A percentile compares a stretch with the other conserved stretches of the same genome.
Evolutionary conservation across 1,140 invertebrate species (phyloP).

Genomic region (Sitodiplosis mosellana): DNA sequence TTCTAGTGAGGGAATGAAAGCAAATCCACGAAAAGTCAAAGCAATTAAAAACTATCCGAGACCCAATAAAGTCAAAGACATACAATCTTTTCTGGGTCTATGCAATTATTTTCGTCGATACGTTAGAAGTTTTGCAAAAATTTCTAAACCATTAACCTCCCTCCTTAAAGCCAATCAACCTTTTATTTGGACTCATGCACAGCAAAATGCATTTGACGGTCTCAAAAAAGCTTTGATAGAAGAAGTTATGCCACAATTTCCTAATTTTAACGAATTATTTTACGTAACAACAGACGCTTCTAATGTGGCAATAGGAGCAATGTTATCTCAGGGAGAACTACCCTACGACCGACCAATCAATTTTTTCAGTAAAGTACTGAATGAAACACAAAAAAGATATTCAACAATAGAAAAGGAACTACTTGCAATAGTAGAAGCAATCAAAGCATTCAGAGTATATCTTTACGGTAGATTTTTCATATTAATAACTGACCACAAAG

Average conservation of each 20-base stretch:
- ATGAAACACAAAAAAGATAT: too few species aligned
- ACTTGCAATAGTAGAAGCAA: too few species aligned
- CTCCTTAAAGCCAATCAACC: slow-evolving; percentile 5
- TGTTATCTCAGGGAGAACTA: slow-evolving; percentile 5
- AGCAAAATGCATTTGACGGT: not conserved
- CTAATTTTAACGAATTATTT: not conserved
- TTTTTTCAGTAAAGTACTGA: too few species aligned
- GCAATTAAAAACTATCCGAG: slow-evolving; percentile 10
- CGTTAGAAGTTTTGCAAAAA: slow-evolving; percentile 11
- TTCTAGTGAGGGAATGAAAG: slow-evolving; percentile 8
- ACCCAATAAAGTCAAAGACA: slow-evolving; percentile 11
- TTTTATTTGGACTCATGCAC: not conserved
- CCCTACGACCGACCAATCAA: too few species aligned
- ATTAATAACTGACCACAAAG: too few species aligned
- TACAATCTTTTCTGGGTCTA: slow-evolving; percentile 12
- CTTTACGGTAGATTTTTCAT: too few species aligned
- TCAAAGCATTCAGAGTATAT: too few species aligned
- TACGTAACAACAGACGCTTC: not conserved
- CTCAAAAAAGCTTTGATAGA: not conserved
- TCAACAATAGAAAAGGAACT: too few species aligned
- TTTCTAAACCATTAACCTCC: slow-evolving; percentile 8
- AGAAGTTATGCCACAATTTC: not conserved
- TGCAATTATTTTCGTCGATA: slow-evolving; percentile 10
- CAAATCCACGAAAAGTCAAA: slow-evolving; percentile 10
- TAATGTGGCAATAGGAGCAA: slow-evolving; percentile 3